phyloP scores from a whole-genome alignment of 1,140 invertebrate species.

The Aporrectodea caliginosa region DNA sequence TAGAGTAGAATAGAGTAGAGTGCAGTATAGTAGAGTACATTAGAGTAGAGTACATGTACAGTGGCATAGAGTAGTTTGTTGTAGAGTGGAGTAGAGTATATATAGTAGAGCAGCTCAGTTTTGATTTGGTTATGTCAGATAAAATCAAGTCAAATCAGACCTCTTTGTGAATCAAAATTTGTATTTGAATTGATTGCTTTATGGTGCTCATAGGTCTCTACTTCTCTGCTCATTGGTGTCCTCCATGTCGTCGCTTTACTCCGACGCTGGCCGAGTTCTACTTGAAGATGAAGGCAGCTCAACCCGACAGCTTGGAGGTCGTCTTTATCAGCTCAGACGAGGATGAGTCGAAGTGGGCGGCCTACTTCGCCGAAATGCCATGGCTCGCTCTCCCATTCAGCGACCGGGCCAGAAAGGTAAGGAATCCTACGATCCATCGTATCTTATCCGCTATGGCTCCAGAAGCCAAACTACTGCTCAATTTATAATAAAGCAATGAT shows the following conservation, averaged over 20 bases:
- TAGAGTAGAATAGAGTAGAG: no score
- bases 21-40: no score
- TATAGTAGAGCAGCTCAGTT: no score
- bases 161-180: no score
- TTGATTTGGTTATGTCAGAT: no score
- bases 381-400: conserved; percentile 70
- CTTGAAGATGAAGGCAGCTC: conserved; percentile 52
- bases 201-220: conserved; percentile 47
- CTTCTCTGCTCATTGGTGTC: conserved; percentile 60
- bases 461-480: not conserved
- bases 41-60: no score
- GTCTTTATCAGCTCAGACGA: conserved; percentile 67
- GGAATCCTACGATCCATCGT: not conserved
- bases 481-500: no score
- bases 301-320: conserved; percentile 59
- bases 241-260: conserved; percentile 59
- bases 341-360: conserved; percentile 63
- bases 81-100: no score
- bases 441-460: not conserved
- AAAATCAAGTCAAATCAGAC: no score
- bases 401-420: conserved; percentile 61
- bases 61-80: no score
- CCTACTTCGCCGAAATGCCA: conserved; percentile 65
- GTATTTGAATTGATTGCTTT: no score
- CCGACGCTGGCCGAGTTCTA: conserved; percentile 55